These are phyloP conservation scores for Albula glossodonta DNA, from an alignment of 2,113 vertebrate species.

Conservation along the genomic window DNA sequence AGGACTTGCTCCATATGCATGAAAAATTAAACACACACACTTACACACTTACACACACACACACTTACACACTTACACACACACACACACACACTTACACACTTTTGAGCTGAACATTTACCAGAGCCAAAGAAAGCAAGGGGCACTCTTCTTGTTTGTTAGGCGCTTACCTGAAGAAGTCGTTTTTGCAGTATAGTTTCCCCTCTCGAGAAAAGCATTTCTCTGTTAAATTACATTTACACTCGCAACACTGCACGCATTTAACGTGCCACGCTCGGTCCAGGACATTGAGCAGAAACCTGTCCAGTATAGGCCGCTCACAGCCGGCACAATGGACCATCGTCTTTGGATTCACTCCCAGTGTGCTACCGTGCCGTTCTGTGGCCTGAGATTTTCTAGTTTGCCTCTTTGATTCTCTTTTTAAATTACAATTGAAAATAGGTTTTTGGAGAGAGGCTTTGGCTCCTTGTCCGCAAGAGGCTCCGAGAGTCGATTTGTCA, in stretches of 20 bases:
- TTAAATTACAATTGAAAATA: not conserved
- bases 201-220: slow-evolving; percentile 98
- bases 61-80: not conserved
- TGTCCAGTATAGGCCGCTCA: slow-evolving; percentile 94
- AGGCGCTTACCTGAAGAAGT: slow-evolving; percentile 93
- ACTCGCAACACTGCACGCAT: slow-evolving; percentile 97
- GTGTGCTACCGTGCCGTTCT: slow-evolving; percentile 27
- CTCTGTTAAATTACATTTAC: slow-evolving; percentile 96
- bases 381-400: not conserved
- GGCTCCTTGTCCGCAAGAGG: slow-evolving; percentile 44
- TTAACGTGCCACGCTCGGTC: slow-evolving; percentile 97
- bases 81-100: not conserved
- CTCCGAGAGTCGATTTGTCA: slow-evolving; percentile 56
- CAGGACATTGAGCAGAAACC: slow-evolving; percentile 95
- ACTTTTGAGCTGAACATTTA: not conserved
- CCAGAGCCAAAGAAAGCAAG: not conserved
- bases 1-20: too few relatives aligned
- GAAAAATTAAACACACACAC: too few relatives aligned
- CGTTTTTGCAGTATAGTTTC: slow-evolving; percentile 96
- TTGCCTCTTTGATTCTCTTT: not conserved
- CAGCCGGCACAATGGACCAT: slow-evolving; percentile 97
- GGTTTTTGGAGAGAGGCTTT: slow-evolving; percentile 38
- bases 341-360: slow-evolving; percentile 76
- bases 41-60: not conserved
- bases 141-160: not conserved